Conservation (phyloP, 2,797 vertebrate genomes). For the Scomberomorus guttatus region DNA sequence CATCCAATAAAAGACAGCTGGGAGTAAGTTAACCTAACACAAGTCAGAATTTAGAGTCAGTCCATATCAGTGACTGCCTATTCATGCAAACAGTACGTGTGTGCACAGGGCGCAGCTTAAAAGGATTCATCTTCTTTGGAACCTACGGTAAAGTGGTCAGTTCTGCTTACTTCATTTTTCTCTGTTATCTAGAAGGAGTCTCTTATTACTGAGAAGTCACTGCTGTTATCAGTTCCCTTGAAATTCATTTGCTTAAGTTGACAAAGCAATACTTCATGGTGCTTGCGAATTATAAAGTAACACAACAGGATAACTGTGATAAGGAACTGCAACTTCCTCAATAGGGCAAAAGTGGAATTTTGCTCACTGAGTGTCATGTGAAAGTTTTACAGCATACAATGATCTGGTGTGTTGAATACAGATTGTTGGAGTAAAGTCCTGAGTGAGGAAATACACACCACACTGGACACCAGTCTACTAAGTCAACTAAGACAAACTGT, state of each 20-base stretch:
- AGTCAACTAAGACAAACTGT: not conserved
- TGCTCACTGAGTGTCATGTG: not conserved
- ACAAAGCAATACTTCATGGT: conserved; percentile 8
- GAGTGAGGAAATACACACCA: conserved; percentile 17
- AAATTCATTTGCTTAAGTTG: conserved; percentile 11
- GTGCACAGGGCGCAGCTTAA: not conserved
- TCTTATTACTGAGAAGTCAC: conserved; percentile 37
- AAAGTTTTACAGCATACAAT: not conserved
- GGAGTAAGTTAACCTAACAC: not conserved
- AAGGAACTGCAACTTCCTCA: conserved; percentile 15
- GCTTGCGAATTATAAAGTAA: not conserved
- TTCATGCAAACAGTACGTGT: not conserved
- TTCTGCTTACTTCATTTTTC: not conserved
- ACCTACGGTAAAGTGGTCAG: not conserved
- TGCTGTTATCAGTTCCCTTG: conserved; percentile 35
- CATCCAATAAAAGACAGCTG: not conserved
- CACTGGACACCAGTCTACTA: not conserved
- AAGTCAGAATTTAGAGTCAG: not conserved
- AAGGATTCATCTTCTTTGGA: conserved; percentile 26
- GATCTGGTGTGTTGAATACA: not conserved
- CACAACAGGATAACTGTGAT: not conserved
- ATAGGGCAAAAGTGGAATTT: not conserved
- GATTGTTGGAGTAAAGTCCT: not conserved
- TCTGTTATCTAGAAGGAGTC: conserved; percentile 17
- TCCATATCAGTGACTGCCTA: not conserved